Base-by-base conservation (phyloP, 2,888 invertebrate species). In the Rotaria sp. region DNA sequence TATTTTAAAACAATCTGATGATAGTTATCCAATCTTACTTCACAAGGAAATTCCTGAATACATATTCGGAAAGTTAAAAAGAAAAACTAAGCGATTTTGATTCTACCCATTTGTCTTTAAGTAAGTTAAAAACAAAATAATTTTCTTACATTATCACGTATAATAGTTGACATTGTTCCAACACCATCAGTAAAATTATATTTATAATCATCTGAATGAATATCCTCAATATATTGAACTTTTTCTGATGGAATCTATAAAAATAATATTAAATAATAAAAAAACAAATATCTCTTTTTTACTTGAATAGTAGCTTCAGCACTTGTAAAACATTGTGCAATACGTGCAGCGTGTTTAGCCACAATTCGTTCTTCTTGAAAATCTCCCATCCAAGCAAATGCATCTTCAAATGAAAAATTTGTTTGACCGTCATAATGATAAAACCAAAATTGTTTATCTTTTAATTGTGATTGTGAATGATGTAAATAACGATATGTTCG, bases 391-490 rank as follows among this genome's bases (percentile, higher is more conserved):
- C 80, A 80, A n/a, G 41, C n/a, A n/a, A 45, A 80, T 45, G 80
- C 80, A 10, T 80, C 80, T 80, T 80, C 80, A n/a, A 80, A 80
- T n/a, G 80, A 80, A n/a, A 80, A 80, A 80, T 80, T 80, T 8
- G 26, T 26, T 80, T 45, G 45, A 11, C n/a, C n/a, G 15, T 80
- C 26, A 80, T 80, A 13, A 80, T 80, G 41, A 80, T 80, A 80
- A 45, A 80, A 80, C 80, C 80, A 80, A 45, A 80, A 80, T 45
- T 80, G 80, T 80, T 80, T 80, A n/a, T 80, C 80, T 80, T 80
- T 80, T n/a, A 80, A 80, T 80, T 80, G 80, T n/a, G 45, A 45
- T 80, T 80, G 80, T 10, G 80, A 80, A 80, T 80, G 80, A 80
- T 80, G 80, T 80, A 80, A 45, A 80, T 80, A 80, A 45, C 45